Base-by-base conservation (phyloP, 2,113 vertebrate species). In the Octodon degus region DNA sequence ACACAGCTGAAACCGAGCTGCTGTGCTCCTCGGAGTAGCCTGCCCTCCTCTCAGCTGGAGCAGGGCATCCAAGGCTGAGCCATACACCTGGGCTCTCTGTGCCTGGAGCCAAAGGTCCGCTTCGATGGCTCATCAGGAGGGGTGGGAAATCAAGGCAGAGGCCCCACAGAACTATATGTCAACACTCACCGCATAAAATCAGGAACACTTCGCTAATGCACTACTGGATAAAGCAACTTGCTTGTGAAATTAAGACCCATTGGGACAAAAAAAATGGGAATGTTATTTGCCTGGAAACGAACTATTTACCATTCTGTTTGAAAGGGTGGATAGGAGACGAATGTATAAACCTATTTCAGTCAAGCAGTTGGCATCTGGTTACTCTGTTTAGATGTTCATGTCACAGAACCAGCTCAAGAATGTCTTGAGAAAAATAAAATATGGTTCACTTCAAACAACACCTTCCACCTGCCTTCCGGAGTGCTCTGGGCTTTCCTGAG, bases 381-480 rank as follows among this genome's bases (percentile, higher is more conserved):
- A 86, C 97, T 97, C 93, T 98, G 98, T 98, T 98, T 98, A 98
- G 97, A 98, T 86, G 25, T 96, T 97, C 96, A 91, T 95, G 98
- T 98, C 98, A 98, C 94, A 91, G 94, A 98, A 96, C 90, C 97
- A 97, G 97, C 97, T 98, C 95, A 96, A 97, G 97, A 98, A 98
- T 92, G 93, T 93, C 97, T 43, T 63, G 55, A 96, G 96, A 98
- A 98, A 94, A 98, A 98, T 97, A 98, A 98, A 98, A 98, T 95
- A 97, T 76, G 97, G 98, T 96, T 98, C 97, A 92, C 95, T 98
- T 99, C 98, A 98, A 98, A 98, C 98, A 98, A 98, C 98, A 98
- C 98, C 98, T 98, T 96, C 97, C 97, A 96, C 97, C 97, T 97
- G 98, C 97, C 97, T 98, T 96, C 96, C 96, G 97, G 97, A 98